phyloP scores from a whole-genome alignment of 2,888 invertebrate species.

The Dyspetes luteomarginatus region DNA sequence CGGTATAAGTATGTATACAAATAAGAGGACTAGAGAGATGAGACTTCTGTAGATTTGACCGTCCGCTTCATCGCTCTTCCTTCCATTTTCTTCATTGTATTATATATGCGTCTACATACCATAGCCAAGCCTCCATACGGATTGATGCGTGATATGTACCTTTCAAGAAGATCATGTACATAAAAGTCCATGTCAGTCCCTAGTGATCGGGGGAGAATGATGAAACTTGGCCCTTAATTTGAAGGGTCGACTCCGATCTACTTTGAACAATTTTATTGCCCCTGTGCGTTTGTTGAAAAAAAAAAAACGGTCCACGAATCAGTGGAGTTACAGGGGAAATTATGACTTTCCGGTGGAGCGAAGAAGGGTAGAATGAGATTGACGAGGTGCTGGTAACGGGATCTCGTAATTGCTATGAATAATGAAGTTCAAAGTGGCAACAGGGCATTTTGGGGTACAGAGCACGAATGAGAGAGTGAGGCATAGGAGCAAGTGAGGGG shows the following conservation, averaged over 20 bases:
- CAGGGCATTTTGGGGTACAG: conserved; percentile 38
- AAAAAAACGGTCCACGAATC: not conserved
- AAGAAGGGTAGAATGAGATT: not conserved
- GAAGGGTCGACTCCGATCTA: not conserved
- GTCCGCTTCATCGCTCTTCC: conserved; percentile 24
- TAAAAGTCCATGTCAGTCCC: not conserved
- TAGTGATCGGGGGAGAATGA: conserved; percentile 10
- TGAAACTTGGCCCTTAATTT: conserved; percentile 13
- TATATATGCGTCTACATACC: not conserved
- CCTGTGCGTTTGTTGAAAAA: not conserved
- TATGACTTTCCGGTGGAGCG: not conserved
- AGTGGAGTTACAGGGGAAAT: not conserved
- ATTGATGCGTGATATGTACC: not conserved
- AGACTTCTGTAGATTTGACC: conserved; percentile 32
- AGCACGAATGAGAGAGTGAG: conserved; percentile 40
- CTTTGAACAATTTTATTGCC: conserved; percentile 50
- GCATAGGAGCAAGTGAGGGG: conserved; percentile 63
- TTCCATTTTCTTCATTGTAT: not conserved
- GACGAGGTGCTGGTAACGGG: conserved; percentile 36
- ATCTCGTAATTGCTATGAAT: conserved; percentile 78
- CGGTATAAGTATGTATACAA: conserved; percentile 26
- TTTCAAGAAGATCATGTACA: conserved; percentile 24
- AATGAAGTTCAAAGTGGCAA: conserved; percentile 72
- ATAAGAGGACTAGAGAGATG: conserved; percentile 13
- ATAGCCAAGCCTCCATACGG: not conserved